phyloP scores from a whole-genome alignment of 2,113 vertebrate species.

The Platichthys flesus region DNA sequence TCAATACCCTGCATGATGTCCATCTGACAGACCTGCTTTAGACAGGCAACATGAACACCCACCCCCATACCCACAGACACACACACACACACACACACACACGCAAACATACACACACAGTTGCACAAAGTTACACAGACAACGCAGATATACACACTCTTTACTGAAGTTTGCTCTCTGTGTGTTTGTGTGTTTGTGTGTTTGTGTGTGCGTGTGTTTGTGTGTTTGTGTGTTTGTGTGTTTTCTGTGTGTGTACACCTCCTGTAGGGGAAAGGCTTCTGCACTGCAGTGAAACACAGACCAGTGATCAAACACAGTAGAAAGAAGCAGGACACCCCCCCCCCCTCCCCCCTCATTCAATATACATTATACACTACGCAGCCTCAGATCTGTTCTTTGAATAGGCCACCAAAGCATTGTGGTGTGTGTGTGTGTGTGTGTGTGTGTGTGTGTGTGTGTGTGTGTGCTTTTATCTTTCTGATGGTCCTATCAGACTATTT shows the following conservation, averaged over 20 bases:
- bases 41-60: not conserved
- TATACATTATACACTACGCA: slow-evolving; percentile 50
- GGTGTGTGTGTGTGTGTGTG: not conserved
- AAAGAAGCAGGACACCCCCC: slow-evolving; percentile 17
- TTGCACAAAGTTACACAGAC: not conserved
- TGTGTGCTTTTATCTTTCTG: too few relatives aligned
- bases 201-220: slow-evolving; percentile 2
- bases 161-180: too few relatives aligned
- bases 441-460: not conserved
- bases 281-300: slow-evolving; percentile 46
- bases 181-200: not conserved
- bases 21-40: slow-evolving; percentile 31
- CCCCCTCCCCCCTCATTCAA: slow-evolving; percentile 34
- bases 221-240: slow-evolving; percentile 12
- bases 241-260: not conserved
- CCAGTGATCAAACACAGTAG: slow-evolving; percentile 48
- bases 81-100: not conserved
- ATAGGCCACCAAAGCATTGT: slow-evolving; percentile 21
- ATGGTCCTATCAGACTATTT: too few relatives aligned
- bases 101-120: too few relatives aligned
- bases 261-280: slow-evolving; percentile 3
- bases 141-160: too few relatives aligned
- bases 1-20: slow-evolving; percentile 49
- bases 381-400: slow-evolving; percentile 59
- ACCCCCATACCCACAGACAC: not conserved